Conservation (phyloP, 2,113 vertebrate species). For the Gambusia affinis region DNA sequence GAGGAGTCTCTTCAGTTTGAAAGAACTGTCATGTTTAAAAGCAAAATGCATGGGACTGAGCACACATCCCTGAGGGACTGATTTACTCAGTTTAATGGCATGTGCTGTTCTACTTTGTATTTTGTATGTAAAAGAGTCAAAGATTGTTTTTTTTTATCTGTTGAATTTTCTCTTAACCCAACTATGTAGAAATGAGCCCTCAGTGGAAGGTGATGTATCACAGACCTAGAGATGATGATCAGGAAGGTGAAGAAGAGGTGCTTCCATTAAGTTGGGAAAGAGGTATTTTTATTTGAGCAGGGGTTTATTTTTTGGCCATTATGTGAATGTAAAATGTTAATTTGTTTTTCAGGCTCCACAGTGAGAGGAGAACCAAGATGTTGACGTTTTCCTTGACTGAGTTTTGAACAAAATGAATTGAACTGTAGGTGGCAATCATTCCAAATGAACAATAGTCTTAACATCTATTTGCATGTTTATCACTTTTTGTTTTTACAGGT, state of each 20-base stretch:
- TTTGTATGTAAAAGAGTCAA: background rate
- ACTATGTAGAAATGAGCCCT: slow-evolving; percentile 50
- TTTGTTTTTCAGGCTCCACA: slow-evolving; percentile 37
- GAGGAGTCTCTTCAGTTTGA: too few relatives aligned
- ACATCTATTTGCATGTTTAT: background rate
- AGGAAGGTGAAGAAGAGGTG: slow-evolving; percentile 49
- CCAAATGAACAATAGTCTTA: background rate
- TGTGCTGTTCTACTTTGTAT: background rate
- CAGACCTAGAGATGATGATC: slow-evolving; percentile 62
- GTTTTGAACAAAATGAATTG: slow-evolving; percentile 38
- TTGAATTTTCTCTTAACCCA: background rate
- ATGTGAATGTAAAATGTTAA: background rate
- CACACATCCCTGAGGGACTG: background rate
- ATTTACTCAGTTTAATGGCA: background rate
- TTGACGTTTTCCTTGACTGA: slow-evolving; percentile 33
- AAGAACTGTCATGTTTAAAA: too few relatives aligned
- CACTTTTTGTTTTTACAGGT: slow-evolving; percentile 36
- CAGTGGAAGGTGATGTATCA: slow-evolving; percentile 66
- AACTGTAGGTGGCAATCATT: slow-evolving; percentile 54
- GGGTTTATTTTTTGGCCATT: background rate
- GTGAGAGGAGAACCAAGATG: slow-evolving; percentile 66
- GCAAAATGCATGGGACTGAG: background rate
- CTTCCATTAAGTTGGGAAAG: slow-evolving; percentile 61
- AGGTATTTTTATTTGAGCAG: slow-evolving; percentile 45
- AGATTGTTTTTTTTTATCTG: background rate